Base-by-base conservation (phyloP, 2,113 vertebrate genomes). In the Leptobrachium leishanense region DNA sequence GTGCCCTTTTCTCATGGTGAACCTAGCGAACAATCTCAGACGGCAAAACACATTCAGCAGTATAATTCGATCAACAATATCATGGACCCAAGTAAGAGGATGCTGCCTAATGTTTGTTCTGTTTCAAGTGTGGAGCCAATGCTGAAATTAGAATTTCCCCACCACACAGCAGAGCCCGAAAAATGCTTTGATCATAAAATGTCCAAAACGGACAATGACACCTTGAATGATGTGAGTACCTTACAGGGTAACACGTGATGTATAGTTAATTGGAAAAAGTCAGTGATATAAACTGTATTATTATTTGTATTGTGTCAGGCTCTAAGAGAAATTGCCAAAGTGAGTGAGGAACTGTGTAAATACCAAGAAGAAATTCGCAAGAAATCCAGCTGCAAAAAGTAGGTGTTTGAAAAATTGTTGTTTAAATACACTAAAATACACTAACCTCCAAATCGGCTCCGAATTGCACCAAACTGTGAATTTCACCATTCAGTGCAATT, bases 291-390 rank as follows among this genome's bases (percentile, higher is more conserved):
- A 77, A 8, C 44, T 8, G 20, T 31, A 31, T 39, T 46, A 68
- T 11, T 43, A 5, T 68, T 53, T 66, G 15, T 31, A 46, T 68
- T 54, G 50, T 67, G 79, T 84, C 88, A 99, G 98, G 98, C 97
- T 86, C 93, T 98, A 79, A 95, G 95, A 86, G 98, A 99, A 93
- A 97, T 99, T 81, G 96, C 95, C 55, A 93, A 90, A 89, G 96
- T 98, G 62, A 99, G 98, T 85, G 95, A 98, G 89, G 98, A 99
- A 85, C 91, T 99, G 69, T 98, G 96, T 87, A 97, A 92, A 91
- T 99, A 97, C 88, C 97, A 98, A 92, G 94, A 98, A 84, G 95
- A 98, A 91, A 95, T 97, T 83, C 90, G 84, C 84, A 95, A 89
- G 87, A 95, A 84, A 83, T 90, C 93, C 72, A 88, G 74, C 83